Conservation (phyloP, 2,113 vertebrate genomes). For the Phycodurus eques region DNA sequence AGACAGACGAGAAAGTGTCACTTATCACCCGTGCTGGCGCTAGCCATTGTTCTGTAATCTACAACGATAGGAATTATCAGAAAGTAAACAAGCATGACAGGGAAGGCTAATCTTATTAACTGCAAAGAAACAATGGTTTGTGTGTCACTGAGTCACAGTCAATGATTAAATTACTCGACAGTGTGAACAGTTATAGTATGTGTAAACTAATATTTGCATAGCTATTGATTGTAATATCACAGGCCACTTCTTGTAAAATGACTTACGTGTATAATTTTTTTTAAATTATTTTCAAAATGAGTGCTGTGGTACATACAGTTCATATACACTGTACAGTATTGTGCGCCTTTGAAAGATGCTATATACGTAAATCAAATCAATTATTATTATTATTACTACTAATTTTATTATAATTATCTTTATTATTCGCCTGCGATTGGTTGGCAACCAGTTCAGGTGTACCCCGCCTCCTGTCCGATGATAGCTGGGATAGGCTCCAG, state of each 20-base stretch:
- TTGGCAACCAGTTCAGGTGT: no score
- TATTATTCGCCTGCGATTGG: no score
- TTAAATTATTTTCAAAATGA: no score
- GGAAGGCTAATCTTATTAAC: constrained; percentile 16
- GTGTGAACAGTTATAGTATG: constrained; percentile 13
- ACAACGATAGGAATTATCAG: constrained; percentile 13
- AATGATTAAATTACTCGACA: constrained; percentile 44
- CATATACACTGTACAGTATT: no score
- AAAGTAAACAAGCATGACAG: constrained; percentile 21
- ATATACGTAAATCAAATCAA: no score
- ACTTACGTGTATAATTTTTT: no score
- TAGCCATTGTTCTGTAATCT: constrained; percentile 24
- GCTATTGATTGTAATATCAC: constrained; percentile 44
- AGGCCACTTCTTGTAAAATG: constrained; percentile 33
- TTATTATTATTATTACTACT: no score
- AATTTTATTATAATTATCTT: no score
- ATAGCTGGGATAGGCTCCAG: no score
- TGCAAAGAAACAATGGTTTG: constrained; percentile 2
- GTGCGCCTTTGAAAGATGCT: no score
- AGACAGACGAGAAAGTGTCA: not conserved
- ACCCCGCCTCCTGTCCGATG: no score
- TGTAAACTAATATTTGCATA: constrained; percentile 32
- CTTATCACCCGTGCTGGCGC: not conserved
- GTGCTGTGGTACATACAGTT: no score
- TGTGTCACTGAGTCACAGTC: constrained; percentile 22